Evolutionary conservation across 2,797 vertebrate species (phyloP).

Genomic region (Benthosema pterotum): DNA sequence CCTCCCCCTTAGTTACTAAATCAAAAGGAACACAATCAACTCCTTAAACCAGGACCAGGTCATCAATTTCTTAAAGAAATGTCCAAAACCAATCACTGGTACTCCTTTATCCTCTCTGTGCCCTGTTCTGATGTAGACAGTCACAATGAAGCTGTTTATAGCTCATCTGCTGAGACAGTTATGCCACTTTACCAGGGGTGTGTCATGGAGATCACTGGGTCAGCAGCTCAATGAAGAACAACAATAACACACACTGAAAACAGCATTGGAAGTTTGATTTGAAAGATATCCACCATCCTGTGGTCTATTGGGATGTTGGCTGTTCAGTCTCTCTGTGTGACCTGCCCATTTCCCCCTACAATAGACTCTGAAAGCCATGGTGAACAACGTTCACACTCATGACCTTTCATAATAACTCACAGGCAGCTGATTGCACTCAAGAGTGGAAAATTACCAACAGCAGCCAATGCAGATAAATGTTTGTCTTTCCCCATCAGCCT

Average conservation of each 20-base stretch:
- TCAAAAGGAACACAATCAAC: neutral
- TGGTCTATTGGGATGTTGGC: too few species aligned
- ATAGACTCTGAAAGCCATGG: neutral
- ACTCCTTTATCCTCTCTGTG: neutral
- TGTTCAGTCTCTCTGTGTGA: too few species aligned
- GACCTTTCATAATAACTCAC: neutral
- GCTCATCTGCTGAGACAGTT: neutral
- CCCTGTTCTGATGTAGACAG: neutral
- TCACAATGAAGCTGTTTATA: slow-evolving; percentile 3
- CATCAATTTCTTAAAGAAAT: slow-evolving; percentile 2
- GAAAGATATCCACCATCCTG: neutral
- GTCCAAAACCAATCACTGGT: slow-evolving; percentile 1
- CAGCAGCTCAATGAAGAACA: slow-evolving; percentile 1
- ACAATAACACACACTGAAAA: neutral
- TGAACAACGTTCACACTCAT: neutral
- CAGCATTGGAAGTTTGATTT: neutral
- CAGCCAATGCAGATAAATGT: too few species aligned
- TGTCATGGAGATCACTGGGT: neutral
- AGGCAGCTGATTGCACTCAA: neutral
- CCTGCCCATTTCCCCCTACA: too few species aligned
- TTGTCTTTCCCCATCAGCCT: too few species aligned
- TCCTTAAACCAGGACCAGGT: neutral
- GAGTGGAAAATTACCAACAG: too few species aligned
- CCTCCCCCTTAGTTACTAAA: neutral
- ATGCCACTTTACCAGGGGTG: neutral